phyloP scores from a whole-genome alignment of 1,140 invertebrate species.

The Papilio glaucus region DNA sequence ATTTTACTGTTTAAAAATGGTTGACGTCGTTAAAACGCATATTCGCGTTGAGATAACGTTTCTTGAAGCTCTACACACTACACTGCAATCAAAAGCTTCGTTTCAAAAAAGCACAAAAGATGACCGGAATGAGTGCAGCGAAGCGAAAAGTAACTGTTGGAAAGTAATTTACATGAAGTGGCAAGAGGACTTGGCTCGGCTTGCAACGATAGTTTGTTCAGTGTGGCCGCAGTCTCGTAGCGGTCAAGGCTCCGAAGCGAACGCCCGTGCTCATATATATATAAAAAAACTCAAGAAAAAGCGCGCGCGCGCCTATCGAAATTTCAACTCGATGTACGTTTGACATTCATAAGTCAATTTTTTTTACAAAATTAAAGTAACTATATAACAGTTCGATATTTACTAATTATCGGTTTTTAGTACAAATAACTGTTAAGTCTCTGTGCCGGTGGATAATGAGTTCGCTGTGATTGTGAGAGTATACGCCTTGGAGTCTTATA shows the following conservation, averaged over 20 bases:
- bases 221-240: slow-evolving; percentile 70
- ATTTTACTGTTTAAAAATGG: not conserved
- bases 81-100: slow-evolving; percentile 53
- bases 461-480: slow-evolving; percentile 74
- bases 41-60: slow-evolving; percentile 34
- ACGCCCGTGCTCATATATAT: slow-evolving; percentile 47
- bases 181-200: slow-evolving; percentile 55
- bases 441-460: slow-evolving; percentile 74
- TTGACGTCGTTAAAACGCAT: slow-evolving; percentile 24
- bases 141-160: slow-evolving; percentile 77
- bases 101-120: slow-evolving; percentile 55
- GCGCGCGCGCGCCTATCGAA: slow-evolving; percentile 49
- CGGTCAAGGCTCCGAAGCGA: slow-evolving; percentile 75
- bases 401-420: slow-evolving; percentile 60
- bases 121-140: slow-evolving; percentile 74
- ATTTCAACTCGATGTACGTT: slow-evolving; percentile 59
- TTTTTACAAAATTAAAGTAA: slow-evolving; percentile 37
- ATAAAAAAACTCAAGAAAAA: slow-evolving; percentile 38
- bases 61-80: slow-evolving; percentile 47
- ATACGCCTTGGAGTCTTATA: slow-evolving; percentile 64
- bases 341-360: slow-evolving; percentile 63
- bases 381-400: no score
- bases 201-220: slow-evolving; percentile 61
- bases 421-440: slow-evolving; percentile 72
- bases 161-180: slow-evolving; percentile 63